Evolutionary conservation across 2,113 vertebrate genomes (phyloP).

Genomic region (Lycaon pictus): DNA sequence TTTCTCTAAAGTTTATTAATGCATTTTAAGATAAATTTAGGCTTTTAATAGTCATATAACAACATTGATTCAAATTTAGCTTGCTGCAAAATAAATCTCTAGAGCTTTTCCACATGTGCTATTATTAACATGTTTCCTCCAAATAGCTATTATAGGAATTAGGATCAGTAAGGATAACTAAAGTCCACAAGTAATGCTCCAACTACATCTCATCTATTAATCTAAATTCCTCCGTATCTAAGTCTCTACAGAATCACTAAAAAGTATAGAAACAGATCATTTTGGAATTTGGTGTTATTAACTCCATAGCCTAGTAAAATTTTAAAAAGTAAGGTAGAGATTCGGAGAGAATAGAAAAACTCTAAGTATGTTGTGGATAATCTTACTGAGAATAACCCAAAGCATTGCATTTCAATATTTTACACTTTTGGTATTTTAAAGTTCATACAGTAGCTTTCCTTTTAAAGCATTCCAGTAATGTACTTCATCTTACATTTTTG

Average conservation of each 20-base stretch:
- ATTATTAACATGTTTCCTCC: not conserved
- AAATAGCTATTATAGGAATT: not conserved
- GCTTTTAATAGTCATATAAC: not conserved
- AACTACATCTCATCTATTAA: not conserved
- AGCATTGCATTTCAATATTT: not conserved
- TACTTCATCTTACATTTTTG: not conserved
- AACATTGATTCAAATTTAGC: not conserved
- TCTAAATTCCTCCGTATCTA: not conserved
- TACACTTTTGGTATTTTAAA: not conserved
- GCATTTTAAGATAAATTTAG: not conserved
- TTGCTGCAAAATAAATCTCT: not conserved
- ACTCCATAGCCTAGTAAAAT: not conserved
- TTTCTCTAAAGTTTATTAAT: not conserved
- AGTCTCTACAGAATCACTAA: not conserved
- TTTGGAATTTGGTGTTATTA: conserved; percentile 45
- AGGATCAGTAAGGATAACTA: conserved; percentile 12
- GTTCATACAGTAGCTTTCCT: not conserved
- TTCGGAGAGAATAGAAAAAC: not conserved
- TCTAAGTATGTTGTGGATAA: not conserved
- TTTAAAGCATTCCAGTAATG: not conserved
- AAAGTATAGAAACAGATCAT: not conserved
- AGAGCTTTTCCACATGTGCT: not conserved
- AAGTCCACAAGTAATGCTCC: conserved; percentile 39
- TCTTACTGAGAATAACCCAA: not conserved
- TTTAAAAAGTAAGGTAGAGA: not conserved